These are phyloP conservation scores for Prosopocoilus inquinatus DNA, from an alignment of 2,888 invertebrate genomes.

Conservation along the genomic window DNA sequence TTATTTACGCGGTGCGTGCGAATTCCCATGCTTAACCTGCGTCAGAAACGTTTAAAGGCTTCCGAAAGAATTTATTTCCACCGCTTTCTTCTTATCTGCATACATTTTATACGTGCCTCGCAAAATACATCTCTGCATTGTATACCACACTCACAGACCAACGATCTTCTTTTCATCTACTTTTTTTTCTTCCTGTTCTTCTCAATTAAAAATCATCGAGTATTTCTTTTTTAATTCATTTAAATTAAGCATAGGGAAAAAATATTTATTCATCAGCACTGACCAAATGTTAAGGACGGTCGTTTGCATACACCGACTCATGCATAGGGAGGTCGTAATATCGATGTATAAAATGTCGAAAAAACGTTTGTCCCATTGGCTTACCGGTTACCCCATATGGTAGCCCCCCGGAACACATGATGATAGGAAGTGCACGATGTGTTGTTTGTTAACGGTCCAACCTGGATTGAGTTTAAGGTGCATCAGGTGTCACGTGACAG, in stretches of 20 bases:
- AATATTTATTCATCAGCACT: neutral
- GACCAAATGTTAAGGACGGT: conserved; percentile 27
- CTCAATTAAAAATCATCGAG: too few species aligned
- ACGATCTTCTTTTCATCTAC: too few species aligned
- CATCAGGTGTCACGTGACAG: conserved; percentile 44
- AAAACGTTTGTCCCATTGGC: conserved; percentile 1
- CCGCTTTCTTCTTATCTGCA: too few species aligned
- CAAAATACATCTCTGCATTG: too few species aligned
- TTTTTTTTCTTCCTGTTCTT: too few species aligned
- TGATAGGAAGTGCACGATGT: conserved; percentile 18
- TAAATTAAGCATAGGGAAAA: too few species aligned
- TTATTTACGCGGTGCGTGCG: conserved; percentile 8
- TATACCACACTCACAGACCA: too few species aligned
- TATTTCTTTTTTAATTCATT: too few species aligned
- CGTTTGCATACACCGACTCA: conserved; percentile 23
- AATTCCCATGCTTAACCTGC: conserved; percentile 3
- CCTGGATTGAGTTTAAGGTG: conserved; percentile 27
- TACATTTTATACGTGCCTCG: too few species aligned
- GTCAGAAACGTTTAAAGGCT: neutral
- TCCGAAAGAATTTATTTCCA: neutral
- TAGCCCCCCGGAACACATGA: conserved; percentile 15
- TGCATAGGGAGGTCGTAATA: neutral
- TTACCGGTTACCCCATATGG: conserved; percentile 32
- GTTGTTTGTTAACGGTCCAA: conserved; percentile 38
- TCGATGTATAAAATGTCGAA: neutral